phyloP scores from a whole-genome alignment of 2,113 vertebrate species.

The Thamnaconus septentrionalis region DNA sequence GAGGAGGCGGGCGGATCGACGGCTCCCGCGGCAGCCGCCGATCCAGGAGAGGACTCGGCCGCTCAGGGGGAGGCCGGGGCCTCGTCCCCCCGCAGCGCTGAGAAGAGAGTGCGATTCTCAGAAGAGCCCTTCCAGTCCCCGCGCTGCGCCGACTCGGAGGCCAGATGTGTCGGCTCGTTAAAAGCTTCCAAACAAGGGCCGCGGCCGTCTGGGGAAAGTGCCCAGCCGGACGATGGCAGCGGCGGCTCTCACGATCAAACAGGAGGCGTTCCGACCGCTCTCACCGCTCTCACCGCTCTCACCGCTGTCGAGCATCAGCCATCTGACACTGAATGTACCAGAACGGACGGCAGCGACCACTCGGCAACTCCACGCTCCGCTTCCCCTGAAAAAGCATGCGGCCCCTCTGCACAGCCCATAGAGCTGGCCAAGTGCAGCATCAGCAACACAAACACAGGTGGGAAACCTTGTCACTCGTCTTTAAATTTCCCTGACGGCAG shows the following conservation, averaged over 20 bases:
- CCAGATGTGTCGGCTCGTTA: constrained; percentile 32
- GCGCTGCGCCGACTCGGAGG: constrained; percentile 37
- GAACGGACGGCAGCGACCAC: constrained; percentile 24
- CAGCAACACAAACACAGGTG: constrained; percentile 69
- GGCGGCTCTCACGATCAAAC: constrained; percentile 30
- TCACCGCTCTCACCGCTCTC: not conserved
- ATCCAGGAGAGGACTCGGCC: constrained; percentile 17
- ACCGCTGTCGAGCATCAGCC: constrained; percentile 24
- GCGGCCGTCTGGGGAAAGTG: constrained; percentile 16
- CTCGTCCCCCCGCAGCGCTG: constrained; percentile 29
- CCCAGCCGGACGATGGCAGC: constrained; percentile 21
- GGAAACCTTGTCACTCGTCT: not conserved
- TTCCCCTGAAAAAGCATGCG: constrained; percentile 33
- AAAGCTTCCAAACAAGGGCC: constrained; percentile 35
- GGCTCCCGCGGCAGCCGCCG: not conserved
- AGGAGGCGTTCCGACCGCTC: constrained; percentile 9
- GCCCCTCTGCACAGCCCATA: constrained; percentile 33
- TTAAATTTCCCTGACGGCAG: not conserved
- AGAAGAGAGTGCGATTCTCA: constrained; percentile 78
- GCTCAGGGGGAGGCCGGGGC: constrained; percentile 25
- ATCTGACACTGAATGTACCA: constrained; percentile 39
- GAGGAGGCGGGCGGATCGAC: constrained; percentile 21
- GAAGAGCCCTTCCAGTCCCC: constrained; percentile 59
- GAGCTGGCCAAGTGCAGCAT: constrained; percentile 66
- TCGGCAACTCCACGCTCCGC: constrained; percentile 14